Conservation (phyloP, 2,888 invertebrate genomes). For the Eristalinus sepulchralis region DNA sequence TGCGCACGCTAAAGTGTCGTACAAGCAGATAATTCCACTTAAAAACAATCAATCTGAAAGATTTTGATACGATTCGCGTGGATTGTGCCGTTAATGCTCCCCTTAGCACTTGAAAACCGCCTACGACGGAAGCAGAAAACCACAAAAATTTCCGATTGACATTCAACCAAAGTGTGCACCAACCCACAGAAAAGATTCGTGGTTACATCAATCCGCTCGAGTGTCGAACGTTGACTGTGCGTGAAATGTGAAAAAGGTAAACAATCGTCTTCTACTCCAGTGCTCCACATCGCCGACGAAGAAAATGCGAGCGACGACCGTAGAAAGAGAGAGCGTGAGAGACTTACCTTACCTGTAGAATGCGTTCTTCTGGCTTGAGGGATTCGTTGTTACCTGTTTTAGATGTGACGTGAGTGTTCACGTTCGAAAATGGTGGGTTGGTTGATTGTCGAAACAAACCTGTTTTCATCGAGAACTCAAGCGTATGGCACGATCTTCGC, state of each 20-base stretch:
- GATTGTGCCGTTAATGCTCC: neutral
- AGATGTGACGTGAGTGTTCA: constrained; percentile 51
- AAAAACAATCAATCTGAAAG: neutral
- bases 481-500: neutral
- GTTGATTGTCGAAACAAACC: constrained; percentile 29
- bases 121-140: neutral
- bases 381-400: constrained; percentile 46
- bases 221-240: constrained; percentile 10
- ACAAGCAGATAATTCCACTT: neutral
- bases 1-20: neutral
- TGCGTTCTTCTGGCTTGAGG: constrained; percentile 13
- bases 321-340: constrained; percentile 55
- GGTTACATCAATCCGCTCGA: constrained; percentile 14
- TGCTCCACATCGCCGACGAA: constrained; percentile 41
- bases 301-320: constrained; percentile 14
- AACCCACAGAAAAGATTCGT: constrained; percentile 7
- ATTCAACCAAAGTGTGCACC: neutral
- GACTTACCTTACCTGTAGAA: constrained; percentile 36
- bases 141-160: neutral
- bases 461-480: constrained; percentile 29
- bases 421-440: constrained; percentile 47
- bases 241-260: constrained; percentile 52
- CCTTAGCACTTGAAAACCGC: neutral
- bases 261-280: constrained; percentile 58
- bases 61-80: neutral